Evolutionary conservation across 2,113 vertebrate species (phyloP).

Genomic region (Engraulis encrasicolus): DNA sequence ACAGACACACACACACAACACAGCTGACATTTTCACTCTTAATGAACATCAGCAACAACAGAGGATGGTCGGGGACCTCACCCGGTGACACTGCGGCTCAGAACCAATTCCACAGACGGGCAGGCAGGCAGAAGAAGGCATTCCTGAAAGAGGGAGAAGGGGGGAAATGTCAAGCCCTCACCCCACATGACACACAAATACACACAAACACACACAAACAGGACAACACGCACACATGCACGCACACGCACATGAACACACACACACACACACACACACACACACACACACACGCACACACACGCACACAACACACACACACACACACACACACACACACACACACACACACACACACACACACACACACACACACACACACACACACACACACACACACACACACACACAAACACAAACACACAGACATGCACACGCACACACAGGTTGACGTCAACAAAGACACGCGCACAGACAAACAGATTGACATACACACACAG

Average conservation of each 20-base stretch:
- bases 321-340: neutral
- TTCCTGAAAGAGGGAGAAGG: constrained; percentile 29
- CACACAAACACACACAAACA: neutral
- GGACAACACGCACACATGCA: neutral
- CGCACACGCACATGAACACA: neutral
- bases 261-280: constrained; percentile 23
- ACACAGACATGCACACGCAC: too few relatives aligned
- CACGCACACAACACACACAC: neutral
- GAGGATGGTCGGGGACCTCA: neutral
- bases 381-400: neutral
- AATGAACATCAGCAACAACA: constrained; percentile 51
- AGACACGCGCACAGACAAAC: neutral
- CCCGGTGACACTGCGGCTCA: neutral
- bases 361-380: constrained; percentile 41
- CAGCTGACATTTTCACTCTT: constrained; percentile 55
- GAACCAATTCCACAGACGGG: constrained; percentile 23
- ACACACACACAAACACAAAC: neutral
- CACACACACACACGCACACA: constrained; percentile 39
- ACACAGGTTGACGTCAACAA: too few relatives aligned
- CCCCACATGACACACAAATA: neutral
- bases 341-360: constrained; percentile 14
- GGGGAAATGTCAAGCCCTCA: constrained; percentile 41
- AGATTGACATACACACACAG: neutral
- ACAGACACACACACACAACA: neutral
- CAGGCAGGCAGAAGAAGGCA: neutral